These are phyloP conservation scores for Margarornis squamiger DNA, from an alignment of 2,797 vertebrate species.

Conservation along the genomic window DNA sequence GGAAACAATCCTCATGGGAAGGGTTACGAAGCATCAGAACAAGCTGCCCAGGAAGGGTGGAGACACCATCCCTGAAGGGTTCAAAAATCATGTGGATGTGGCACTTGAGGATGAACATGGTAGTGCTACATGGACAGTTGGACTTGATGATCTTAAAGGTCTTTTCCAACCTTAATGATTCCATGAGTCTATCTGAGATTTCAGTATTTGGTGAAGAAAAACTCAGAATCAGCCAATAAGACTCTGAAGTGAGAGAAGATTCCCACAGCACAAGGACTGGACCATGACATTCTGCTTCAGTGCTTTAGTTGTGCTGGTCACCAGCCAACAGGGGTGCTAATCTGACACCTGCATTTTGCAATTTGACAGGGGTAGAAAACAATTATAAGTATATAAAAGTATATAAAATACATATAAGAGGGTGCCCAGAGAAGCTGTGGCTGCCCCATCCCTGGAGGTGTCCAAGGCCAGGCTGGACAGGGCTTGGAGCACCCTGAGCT, in stretches of 20 bases:
- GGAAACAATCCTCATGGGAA: rapidly evolving
- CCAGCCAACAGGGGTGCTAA: neutral
- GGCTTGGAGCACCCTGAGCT: neutral
- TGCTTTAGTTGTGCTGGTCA: neutral
- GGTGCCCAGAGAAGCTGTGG: neutral
- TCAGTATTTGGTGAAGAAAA: neutral
- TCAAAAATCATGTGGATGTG: rapidly evolving
- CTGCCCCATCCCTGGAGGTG: neutral
- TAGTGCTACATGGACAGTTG: neutral
- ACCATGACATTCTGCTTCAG: neutral
- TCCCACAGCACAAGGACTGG: neutral
- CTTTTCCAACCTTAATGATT: rapidly evolving
- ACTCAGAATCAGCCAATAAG: neutral
- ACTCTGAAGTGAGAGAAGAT: neutral
- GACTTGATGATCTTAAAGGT: neutral
- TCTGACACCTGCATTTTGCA: neutral
- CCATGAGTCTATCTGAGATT: neutral
- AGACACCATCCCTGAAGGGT: neutral
- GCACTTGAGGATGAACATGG: too few relatives aligned
- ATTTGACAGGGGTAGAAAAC: neutral
- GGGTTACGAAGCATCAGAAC: neutral
- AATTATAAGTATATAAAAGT: neutral
- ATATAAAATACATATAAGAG: neutral
- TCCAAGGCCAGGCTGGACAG: neutral
- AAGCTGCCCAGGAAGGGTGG: neutral